Evolutionary conservation across 1,140 invertebrate species (phyloP).

Genomic region (Pteromalus puparum): DNA sequence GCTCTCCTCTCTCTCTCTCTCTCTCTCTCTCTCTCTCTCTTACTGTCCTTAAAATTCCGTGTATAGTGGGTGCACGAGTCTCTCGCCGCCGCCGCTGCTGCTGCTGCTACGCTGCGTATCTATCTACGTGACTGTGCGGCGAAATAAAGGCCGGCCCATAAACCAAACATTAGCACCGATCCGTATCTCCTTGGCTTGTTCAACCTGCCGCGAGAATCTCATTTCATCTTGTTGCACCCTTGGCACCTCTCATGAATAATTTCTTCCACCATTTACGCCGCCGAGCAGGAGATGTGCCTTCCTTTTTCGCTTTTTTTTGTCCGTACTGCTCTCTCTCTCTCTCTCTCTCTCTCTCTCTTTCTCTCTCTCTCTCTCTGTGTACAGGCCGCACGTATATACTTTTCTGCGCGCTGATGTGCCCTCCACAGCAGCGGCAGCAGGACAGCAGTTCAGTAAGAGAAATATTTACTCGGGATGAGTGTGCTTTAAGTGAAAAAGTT

Average conservation of each 20-base stretch:
- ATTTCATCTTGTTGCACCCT: slow-evolving; percentile 64
- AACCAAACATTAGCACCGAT: slow-evolving; percentile 64
- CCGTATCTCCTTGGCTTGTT: slow-evolving; percentile 58
- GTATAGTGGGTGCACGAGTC: slow-evolving; percentile 25
- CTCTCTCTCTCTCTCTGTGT: not conserved
- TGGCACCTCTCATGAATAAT: slow-evolving; percentile 67
- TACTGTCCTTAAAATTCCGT: slow-evolving; percentile 55
- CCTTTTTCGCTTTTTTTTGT: not conserved
- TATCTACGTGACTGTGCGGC: slow-evolving; percentile 55
- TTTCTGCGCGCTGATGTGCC: not conserved
- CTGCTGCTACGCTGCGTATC: not conserved
- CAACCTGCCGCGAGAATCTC: slow-evolving; percentile 60
- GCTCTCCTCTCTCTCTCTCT: slow-evolving; percentile 22
- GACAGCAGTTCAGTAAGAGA: not conserved
- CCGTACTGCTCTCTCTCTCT: too few species aligned
- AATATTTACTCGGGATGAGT: slow-evolving; percentile 34
- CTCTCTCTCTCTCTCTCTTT: not conserved
- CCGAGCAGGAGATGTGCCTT: slow-evolving; percentile 3
- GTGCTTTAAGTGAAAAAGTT: slow-evolving; percentile 34
- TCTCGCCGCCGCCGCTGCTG: not conserved
- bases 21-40: slow-evolving; percentile 23
- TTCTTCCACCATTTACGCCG: slow-evolving; percentile 57
- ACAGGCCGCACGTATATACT: not conserved
- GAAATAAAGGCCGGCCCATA: slow-evolving; percentile 55
- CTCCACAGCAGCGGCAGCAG: not conserved